Percentiles rank a stretch among this genome's conserved stretches.
These are phyloP conservation scores for Ariolimax columbianus DNA, from an alignment of 2,888 invertebrate genomes.

Conservation along the genomic window DNA sequence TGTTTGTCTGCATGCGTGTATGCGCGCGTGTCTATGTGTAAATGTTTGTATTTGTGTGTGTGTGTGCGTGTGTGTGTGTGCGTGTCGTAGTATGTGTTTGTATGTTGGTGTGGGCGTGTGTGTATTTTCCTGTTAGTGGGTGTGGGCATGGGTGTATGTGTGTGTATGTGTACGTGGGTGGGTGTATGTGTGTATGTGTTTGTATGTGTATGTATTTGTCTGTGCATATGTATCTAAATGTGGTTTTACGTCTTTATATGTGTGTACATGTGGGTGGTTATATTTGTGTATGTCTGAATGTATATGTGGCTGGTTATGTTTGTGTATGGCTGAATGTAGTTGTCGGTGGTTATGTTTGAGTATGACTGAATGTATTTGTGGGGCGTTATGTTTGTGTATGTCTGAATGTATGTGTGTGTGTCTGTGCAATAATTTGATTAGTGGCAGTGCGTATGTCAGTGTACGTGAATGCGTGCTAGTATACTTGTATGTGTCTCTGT, in stretches of 20 bases:
- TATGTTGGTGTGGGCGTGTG: no score
- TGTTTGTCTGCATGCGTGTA: no score
- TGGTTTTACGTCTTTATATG: not conserved
- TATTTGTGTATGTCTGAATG: not conserved
- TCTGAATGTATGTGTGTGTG: no score
- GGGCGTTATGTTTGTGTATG: not conserved
- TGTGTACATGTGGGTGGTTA: not conserved
- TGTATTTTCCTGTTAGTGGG: no score
- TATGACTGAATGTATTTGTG: not conserved
- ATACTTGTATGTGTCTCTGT: constrained; percentile 26
- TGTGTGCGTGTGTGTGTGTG: no score
- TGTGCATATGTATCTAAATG: not conserved
- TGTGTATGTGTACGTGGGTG: no score
- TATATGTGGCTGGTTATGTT: not conserved
- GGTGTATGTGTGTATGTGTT: no score
- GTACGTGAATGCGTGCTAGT: constrained; percentile 16
- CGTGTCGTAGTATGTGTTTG: no score
- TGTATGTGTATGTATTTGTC: no score
- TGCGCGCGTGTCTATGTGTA: no score
- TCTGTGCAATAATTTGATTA: not conserved
- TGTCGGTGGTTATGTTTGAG: not conserved
- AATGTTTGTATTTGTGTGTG: no score
- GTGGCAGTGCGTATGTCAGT: not conserved
- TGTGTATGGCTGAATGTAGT: not conserved
- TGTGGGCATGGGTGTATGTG: no score